A percentile compares a stretch with the other conserved stretches of the same genome.
These are phyloP conservation scores for Lottia gigantea DNA, from an alignment of 2,888 invertebrate genomes.

Conservation along the genomic window DNA sequence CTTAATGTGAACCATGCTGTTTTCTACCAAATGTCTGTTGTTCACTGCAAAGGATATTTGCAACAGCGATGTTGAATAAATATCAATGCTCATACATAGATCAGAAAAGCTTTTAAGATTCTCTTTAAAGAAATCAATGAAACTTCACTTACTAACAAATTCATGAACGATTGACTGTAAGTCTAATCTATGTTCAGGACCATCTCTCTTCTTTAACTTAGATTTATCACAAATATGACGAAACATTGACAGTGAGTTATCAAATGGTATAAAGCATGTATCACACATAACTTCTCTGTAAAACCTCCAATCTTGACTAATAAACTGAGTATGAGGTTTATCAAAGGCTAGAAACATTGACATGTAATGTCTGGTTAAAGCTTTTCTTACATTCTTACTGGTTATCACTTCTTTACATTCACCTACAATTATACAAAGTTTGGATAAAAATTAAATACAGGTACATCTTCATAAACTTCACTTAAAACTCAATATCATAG, in stretches of 20 bases:
- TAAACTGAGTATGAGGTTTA: constrained; percentile 11
- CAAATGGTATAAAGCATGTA: constrained; percentile 15
- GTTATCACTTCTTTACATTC: constrained; percentile 18
- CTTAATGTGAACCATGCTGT: too few species aligned
- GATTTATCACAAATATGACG: constrained; percentile 13
- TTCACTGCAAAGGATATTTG: too few species aligned
- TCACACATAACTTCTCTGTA: constrained; percentile 13
- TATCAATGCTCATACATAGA: too few species aligned
- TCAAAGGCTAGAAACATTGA: constrained; percentile 13
- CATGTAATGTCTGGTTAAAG: constrained; percentile 8
- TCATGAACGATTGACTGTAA: constrained; percentile 14
- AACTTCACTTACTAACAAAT: constrained; percentile 16
- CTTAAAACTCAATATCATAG: too few species aligned
- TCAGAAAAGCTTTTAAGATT: too few species aligned
- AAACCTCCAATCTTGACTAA: constrained; percentile 9
- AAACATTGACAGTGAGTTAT: not conserved
- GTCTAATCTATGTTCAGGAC: constrained; percentile 18
- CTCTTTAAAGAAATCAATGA: not conserved
- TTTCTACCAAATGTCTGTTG: too few species aligned
- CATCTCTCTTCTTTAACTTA: constrained; percentile 22
- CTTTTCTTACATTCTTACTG: constrained; percentile 12
- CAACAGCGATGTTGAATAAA: too few species aligned
- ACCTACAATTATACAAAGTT: constrained; percentile 5
- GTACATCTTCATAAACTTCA: too few species aligned
- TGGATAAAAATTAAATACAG: too few species aligned